Conservation (phyloP, 2,888 invertebrate species). For the Apotomis turbidana region DNA sequence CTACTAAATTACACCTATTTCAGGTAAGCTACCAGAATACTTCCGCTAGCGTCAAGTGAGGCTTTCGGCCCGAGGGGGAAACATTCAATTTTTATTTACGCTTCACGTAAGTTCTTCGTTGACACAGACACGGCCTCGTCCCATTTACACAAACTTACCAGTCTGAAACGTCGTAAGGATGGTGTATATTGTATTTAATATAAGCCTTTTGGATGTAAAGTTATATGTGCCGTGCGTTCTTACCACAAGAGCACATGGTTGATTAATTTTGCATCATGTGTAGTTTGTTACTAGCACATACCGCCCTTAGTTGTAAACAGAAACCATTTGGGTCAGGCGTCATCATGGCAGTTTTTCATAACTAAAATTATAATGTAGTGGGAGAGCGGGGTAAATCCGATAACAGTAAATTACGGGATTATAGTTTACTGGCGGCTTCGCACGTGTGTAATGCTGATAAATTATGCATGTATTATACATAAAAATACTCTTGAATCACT, state of each 20-base stretch:
- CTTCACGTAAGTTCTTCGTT: conserved; percentile 21
- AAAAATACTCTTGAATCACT: no score
- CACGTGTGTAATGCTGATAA: no score
- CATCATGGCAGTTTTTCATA: not conserved
- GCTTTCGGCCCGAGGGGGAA: not conserved
- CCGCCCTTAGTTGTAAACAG: conserved; percentile 11
- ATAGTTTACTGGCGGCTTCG: no score
- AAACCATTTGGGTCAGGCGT: conserved; percentile 12
- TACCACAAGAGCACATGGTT: conserved; percentile 13
- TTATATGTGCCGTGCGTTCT: conserved; percentile 1
- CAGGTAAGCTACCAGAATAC: not conserved
- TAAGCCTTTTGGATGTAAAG: not conserved
- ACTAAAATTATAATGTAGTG: not conserved
- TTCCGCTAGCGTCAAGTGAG: not conserved
- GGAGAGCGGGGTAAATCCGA: not conserved
- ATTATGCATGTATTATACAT: no score
- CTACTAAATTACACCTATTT: not conserved
- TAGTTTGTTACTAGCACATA: conserved; percentile 13
- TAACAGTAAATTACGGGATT: no score
- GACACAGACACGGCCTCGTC: conserved; percentile 34
- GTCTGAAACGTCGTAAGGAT: not conserved
- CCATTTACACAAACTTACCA: conserved; percentile 5
- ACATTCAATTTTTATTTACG: conserved; percentile 27
- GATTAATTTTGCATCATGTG: conserved; percentile 34
- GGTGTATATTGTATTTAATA: not conserved